These are phyloP conservation scores for Acanthisitta chloris DNA, from an alignment of 2,113 vertebrate species.

Conservation along the genomic window DNA sequence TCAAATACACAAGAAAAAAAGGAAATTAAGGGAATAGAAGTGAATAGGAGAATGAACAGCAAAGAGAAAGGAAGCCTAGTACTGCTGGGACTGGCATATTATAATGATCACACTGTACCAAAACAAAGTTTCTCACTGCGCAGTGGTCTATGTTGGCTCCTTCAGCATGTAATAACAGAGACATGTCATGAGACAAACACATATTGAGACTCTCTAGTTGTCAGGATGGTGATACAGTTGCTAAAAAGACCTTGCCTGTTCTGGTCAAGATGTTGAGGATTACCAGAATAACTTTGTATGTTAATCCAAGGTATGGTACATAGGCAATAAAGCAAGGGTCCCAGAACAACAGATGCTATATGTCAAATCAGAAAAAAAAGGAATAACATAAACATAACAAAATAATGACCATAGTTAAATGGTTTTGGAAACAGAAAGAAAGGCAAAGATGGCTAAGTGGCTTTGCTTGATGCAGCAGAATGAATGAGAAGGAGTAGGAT, in stretches of 20 bases:
- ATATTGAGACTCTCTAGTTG: neutral
- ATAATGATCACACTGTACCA: neutral
- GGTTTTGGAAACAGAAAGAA: neutral
- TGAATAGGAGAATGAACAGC: neutral
- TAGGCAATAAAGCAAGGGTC: neutral
- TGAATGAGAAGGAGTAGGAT: neutral
- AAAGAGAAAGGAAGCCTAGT: neutral
- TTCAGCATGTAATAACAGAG: neutral
- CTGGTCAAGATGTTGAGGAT: neutral
- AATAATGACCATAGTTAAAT: neutral
- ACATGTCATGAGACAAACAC: neutral
- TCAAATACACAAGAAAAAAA: neutral
- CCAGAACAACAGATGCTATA: neutral
- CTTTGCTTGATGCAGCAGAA: neutral
- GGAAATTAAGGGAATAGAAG: neutral
- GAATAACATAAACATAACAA: neutral
- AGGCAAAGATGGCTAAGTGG: neutral
- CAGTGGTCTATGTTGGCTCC: neutral
- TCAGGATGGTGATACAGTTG: neutral
- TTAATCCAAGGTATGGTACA: neutral
- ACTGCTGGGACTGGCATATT: neutral
- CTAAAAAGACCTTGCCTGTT: neutral
- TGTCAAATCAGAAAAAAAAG: neutral
- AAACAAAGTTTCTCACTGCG: neutral
- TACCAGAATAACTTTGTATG: fast-evolving